phyloP scores from a whole-genome alignment of 2,113 vertebrate species.

The Hirundichthys speculiger region DNA sequence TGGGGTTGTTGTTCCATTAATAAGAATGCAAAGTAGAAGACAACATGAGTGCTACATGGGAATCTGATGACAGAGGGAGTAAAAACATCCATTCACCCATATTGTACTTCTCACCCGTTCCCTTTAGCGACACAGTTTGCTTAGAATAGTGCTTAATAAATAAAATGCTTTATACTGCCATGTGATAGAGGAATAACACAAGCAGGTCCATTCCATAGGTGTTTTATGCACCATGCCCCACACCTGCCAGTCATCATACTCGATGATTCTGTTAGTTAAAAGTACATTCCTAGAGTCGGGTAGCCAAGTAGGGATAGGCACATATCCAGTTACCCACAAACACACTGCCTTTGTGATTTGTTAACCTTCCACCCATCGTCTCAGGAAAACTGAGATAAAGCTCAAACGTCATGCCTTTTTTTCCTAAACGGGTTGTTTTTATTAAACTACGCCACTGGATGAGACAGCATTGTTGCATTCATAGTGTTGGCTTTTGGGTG shows the following conservation, averaged over 20 bases:
- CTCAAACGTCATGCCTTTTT: slow-evolving; percentile 75
- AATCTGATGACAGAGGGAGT: slow-evolving; percentile 57
- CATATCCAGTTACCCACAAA: slow-evolving; percentile 72
- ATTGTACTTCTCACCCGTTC: slow-evolving; percentile 66
- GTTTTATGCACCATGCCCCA: slow-evolving; percentile 72
- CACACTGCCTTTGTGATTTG: slow-evolving; percentile 78
- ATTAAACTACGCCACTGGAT: slow-evolving; percentile 44
- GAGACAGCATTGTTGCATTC: slow-evolving; percentile 44
- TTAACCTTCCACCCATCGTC: slow-evolving; percentile 70
- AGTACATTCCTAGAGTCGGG: slow-evolving; percentile 80
- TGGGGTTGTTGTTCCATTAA: slow-evolving; percentile 73
- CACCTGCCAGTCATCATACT: slow-evolving; percentile 75
- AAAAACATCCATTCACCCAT: slow-evolving; percentile 63
- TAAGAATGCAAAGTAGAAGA: slow-evolving; percentile 65
- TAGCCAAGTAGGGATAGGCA: slow-evolving; percentile 71
- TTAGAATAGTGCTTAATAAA: slow-evolving; percentile 77
- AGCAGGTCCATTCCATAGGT: slow-evolving; percentile 81
- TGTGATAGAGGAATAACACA: slow-evolving; percentile 79
- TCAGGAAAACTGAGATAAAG: slow-evolving; percentile 81
- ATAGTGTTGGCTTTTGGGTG: slow-evolving; percentile 20
- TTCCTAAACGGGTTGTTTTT: slow-evolving; percentile 73
- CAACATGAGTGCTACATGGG: slow-evolving; percentile 39
- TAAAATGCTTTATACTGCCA: slow-evolving; percentile 83
- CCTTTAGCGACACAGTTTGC: slow-evolving; percentile 78
- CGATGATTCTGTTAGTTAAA: slow-evolving; percentile 72